phyloP scores from a whole-genome alignment of 2,888 invertebrate species.

The Magallana nippona region DNA sequence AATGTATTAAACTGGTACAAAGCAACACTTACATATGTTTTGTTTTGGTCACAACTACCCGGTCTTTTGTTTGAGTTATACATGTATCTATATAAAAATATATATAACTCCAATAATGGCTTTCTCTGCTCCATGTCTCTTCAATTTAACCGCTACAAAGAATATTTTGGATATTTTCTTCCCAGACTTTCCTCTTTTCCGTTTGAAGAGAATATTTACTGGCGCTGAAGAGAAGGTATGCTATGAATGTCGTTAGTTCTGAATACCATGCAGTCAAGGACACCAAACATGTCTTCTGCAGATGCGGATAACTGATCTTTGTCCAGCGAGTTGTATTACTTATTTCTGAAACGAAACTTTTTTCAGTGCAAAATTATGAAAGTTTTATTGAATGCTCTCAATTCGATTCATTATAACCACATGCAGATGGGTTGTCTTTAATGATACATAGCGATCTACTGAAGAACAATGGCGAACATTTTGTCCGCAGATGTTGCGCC shows the following conservation, averaged over 20 bases:
- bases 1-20: too few relatives aligned
- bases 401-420: neutral
- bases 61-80: too few relatives aligned
- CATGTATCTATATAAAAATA: too few relatives aligned
- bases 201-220: slow-evolving; percentile 17
- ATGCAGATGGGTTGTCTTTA: neutral
- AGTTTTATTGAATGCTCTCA: neutral
- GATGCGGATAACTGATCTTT: neutral
- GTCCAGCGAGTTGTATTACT: neutral
- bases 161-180: too few relatives aligned
- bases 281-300: neutral
- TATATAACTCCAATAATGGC: too few relatives aligned
- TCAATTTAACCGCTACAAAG: too few relatives aligned
- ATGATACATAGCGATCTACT: slow-evolving; percentile 21
- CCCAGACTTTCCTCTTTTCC: neutral
- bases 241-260: neutral
- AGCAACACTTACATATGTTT: too few relatives aligned
- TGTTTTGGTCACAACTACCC: too few relatives aligned
- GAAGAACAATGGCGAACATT: neutral
- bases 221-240: slow-evolving; percentile 1
- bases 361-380: neutral
- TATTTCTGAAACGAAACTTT: neutral
- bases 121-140: too few relatives aligned
- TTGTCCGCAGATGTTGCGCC: slow-evolving; percentile 30
- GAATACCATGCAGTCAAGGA: neutral